These are phyloP conservation scores for Strongylocentrotus purpuratus DNA, from an alignment of 35 echinoderm and acorn worm genomes.

Conservation along the genomic window DNA sequence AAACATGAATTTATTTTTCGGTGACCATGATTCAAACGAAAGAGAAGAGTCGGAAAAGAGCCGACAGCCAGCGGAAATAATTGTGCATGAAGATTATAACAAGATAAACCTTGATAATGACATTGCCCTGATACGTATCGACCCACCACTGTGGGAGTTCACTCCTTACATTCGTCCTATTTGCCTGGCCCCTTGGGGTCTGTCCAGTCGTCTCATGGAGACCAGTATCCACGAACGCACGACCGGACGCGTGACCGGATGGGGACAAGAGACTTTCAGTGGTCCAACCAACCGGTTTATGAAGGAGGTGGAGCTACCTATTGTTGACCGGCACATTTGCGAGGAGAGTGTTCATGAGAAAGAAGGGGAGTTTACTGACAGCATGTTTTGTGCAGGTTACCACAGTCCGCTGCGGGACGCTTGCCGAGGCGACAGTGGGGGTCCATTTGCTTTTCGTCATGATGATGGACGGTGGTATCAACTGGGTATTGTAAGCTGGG, in stretches of 20 bases:
- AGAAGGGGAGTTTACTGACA: slow-evolving; percentile 50
- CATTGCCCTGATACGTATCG: slow-evolving; percentile 73
- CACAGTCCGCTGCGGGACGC: slow-evolving; percentile 46
- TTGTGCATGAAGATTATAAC: slow-evolving; percentile 54
- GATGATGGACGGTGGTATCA: slow-evolving; percentile 51
- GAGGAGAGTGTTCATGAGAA: slow-evolving; percentile 5
- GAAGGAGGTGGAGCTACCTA: slow-evolving; percentile 76
- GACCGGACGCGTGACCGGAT: slow-evolving; percentile 71
- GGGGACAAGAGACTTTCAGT: slow-evolving; percentile 64
- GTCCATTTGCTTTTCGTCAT: slow-evolving; percentile 61
- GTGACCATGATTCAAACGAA: slow-evolving; percentile 59
- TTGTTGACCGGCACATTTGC: slow-evolving; percentile 61
- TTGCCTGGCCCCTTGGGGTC: slow-evolving; percentile 60
- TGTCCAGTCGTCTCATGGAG: slow-evolving; percentile 21
- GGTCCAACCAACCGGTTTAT: slow-evolving; percentile 62
- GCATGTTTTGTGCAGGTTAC: slow-evolving; percentile 97
- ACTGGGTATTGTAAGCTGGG: slow-evolving; percentile 60
- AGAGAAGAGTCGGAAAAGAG: slow-evolving; percentile 51
- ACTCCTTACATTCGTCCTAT: slow-evolving; percentile 82
- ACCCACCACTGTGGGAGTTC: slow-evolving; percentile 60
- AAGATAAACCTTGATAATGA: slow-evolving; percentile 52
- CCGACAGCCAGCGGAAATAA: slow-evolving; percentile 48
- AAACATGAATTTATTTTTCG: slow-evolving; percentile 57
- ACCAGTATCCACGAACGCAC: neutral
- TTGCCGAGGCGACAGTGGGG: slow-evolving; percentile 63